Conservation (phyloP, 2,113 vertebrate genomes). For the Plectropomus leopardus region DNA sequence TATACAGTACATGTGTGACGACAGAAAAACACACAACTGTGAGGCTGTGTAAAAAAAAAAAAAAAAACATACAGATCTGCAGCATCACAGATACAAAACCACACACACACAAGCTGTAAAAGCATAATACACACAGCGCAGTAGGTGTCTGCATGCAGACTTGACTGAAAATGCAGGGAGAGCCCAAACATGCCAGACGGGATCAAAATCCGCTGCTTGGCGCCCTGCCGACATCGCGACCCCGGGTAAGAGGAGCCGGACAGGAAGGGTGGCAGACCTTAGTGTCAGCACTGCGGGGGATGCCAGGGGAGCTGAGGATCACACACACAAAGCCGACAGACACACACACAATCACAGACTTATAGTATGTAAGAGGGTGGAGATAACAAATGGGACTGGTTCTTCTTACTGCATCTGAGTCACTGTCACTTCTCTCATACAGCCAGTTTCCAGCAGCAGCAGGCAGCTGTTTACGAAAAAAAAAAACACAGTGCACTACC, state of each 20-base stretch:
- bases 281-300: conserved; percentile 47
- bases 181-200: conserved; percentile 63
- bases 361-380: background rate
- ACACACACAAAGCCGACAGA: conserved; percentile 32
- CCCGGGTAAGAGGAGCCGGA: conserved; percentile 33
- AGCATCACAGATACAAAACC: conserved; percentile 41
- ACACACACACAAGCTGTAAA: conserved; percentile 20
- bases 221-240: background rate
- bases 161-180: conserved; percentile 54
- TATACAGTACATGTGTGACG: conserved; percentile 5
- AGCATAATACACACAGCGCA: conserved; percentile 25
- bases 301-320: conserved; percentile 59
- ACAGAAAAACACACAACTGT: conserved; percentile 16
- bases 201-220: conserved; percentile 54
- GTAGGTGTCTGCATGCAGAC: conserved; percentile 27
- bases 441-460: background rate
- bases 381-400: background rate
- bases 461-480: conserved; percentile 6
- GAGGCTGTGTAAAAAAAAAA: conserved; percentile 22
- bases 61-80: conserved; percentile 31
- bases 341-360: conserved; percentile 2
- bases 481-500: background rate
- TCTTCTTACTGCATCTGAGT: conserved; percentile 1
- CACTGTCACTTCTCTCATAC: background rate
- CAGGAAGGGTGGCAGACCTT: conserved; percentile 56